A percentile compares a stretch with the other conserved stretches of the same genome.
phyloP scores from a whole-genome alignment of 2,888 invertebrate species.

The Protula sp. region DNA sequence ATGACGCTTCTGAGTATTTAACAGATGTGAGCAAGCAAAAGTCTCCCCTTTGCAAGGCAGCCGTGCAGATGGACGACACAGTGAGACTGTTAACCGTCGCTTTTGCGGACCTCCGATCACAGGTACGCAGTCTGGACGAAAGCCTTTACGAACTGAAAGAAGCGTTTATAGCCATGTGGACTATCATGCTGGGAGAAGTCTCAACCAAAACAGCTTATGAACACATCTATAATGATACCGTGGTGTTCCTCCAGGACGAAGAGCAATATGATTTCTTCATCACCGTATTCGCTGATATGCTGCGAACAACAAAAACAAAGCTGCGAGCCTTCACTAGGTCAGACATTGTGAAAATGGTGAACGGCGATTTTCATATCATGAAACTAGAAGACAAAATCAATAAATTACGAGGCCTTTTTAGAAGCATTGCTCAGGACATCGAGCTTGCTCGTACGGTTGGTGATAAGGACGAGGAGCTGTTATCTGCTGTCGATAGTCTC shows the following conservation, averaged over 20 bases:
- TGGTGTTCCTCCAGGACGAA: neutral
- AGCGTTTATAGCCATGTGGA: neutral
- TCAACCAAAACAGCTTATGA: neutral
- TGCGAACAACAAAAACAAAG: no score
- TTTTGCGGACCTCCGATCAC: no score
- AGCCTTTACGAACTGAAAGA: neutral
- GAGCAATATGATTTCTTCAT: neutral
- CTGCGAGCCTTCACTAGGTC: neutral
- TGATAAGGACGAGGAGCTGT: neutral
- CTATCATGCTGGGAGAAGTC: neutral
- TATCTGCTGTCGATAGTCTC: no score
- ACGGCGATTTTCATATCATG: neutral
- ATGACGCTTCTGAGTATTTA: no score
- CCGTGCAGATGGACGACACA: no score
- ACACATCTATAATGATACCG: neutral
- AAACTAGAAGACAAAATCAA: neutral
- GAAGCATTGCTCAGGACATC: no score
- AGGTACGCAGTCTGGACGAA: no score
- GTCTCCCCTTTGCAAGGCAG: no score
- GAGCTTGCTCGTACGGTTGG: no score
- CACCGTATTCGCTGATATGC: neutral
- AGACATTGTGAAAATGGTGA: neutral
- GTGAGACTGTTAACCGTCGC: no score
- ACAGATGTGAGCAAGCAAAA: no score
- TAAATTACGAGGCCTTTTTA: no score